Percentiles rank a stretch among this genome's conserved stretches.
Evolutionary conservation across 2,797 vertebrate species (phyloP).

Genomic region (Oophaga sylvatica): DNA sequence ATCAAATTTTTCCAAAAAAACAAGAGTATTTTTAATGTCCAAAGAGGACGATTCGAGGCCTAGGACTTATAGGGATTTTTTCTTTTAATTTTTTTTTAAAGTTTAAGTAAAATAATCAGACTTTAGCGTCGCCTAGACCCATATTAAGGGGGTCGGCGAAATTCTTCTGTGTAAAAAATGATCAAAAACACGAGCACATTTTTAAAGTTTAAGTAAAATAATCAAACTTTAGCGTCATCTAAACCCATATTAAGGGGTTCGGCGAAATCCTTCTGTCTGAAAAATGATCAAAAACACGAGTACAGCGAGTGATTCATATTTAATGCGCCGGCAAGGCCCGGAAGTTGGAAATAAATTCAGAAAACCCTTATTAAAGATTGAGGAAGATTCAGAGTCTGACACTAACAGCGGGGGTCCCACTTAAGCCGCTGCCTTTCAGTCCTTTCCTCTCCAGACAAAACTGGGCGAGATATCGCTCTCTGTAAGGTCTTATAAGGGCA

Average conservation of each 20-base stretch:
- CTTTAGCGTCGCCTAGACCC: neutral
- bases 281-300: slow-evolving; percentile 37
- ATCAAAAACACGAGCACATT: neutral
- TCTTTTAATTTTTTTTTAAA: neutral
- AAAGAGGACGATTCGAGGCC: neutral
- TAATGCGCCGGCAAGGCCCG: slow-evolving; percentile 41
- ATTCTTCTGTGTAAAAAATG: slow-evolving; percentile 34
- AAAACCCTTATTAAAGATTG: slow-evolving; percentile 29
- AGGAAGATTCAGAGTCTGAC: neutral
- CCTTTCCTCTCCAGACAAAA: neutral
- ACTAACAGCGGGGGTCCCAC: slow-evolving; percentile 25
- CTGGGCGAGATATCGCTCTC: neutral
- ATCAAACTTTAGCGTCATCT: neutral
- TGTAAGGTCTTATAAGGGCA: neutral
- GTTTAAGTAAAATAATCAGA: neutral
- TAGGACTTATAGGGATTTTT: neutral
- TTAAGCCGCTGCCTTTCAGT: slow-evolving; percentile 27
- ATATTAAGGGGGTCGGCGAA: neutral
- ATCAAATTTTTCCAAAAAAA: too few relatives aligned
- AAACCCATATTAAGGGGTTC: neutral
- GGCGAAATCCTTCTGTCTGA: neutral
- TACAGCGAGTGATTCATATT: slow-evolving; percentile 41
- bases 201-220: neutral
- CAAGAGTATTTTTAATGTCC: too few relatives aligned
- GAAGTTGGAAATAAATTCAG: slow-evolving; percentile 42